Evolutionary conservation across 1,140 invertebrate species (phyloP).

Genomic region (Nasonia vitripennis): DNA sequence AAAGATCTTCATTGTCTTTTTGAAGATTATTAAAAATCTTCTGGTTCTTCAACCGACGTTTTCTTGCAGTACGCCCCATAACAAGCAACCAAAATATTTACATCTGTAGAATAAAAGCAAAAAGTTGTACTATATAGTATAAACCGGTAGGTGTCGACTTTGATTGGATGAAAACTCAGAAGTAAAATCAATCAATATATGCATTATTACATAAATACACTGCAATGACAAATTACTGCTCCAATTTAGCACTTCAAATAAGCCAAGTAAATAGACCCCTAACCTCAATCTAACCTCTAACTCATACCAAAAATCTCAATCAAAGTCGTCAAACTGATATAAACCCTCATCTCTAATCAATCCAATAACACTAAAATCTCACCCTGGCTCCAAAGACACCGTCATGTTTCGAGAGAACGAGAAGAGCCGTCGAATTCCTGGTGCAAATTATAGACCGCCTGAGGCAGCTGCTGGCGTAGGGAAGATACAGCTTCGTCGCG

Average conservation of each 20-base stretch:
- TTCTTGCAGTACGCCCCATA: constrained; percentile 76
- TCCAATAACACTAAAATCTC: background rate
- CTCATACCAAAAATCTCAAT: background rate
- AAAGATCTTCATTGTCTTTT: constrained; percentile 66
- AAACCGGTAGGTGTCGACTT: background rate
- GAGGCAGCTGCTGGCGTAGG: background rate
- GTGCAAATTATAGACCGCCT: background rate
- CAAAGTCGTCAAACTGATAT: constrained; percentile 21
- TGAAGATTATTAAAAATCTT: constrained; percentile 64
- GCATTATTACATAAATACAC: background rate
- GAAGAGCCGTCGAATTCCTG: constrained; percentile 6
- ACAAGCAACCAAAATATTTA: constrained; percentile 55
- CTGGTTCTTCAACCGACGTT: constrained; percentile 66
- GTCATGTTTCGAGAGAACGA: constrained; percentile 16
- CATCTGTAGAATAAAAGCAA: constrained; percentile 61
- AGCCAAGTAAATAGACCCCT: background rate
- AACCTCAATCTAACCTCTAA: constrained; percentile 41
- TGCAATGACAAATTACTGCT: background rate
- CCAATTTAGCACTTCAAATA: background rate
- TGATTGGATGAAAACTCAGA: constrained; percentile 31
- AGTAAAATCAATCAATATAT: background rate
- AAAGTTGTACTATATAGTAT: constrained; percentile 41
- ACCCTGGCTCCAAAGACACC: constrained; percentile 10
- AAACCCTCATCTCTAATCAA: background rate
- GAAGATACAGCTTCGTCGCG: background rate